These are phyloP conservation scores for Nomada fucata DNA, from an alignment of 2,888 invertebrate genomes.

Conservation along the genomic window DNA sequence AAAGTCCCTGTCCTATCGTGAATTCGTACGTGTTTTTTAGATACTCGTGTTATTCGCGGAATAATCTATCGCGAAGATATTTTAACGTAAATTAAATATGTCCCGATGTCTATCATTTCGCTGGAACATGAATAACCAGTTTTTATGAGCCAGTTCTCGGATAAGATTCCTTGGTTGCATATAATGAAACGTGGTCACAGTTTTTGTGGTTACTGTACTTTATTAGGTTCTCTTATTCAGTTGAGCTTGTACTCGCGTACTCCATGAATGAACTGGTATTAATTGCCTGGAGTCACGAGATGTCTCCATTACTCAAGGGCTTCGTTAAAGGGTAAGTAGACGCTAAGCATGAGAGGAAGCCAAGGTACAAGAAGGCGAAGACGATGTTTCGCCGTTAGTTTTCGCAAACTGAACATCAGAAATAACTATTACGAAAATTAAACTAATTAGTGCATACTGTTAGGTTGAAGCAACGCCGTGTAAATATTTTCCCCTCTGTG, in stretches of 20 bases:
- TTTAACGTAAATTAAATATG: too few species aligned
- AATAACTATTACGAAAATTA: slow-evolving; percentile 30
- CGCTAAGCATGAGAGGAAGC: slow-evolving; percentile 36
- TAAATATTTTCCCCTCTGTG: background rate
- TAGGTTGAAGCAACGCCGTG: background rate
- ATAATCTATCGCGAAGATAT: too few species aligned
- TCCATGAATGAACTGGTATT: slow-evolving; percentile 72
- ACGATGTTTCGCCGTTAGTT: slow-evolving; percentile 63
- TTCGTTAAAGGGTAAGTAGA: slow-evolving; percentile 62
- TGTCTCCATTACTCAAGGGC: slow-evolving; percentile 77
- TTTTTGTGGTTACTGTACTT: background rate
- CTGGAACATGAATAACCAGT: background rate
- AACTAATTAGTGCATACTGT: slow-evolving; percentile 15
- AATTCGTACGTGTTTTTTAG: too few species aligned
- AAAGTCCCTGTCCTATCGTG: too few species aligned
- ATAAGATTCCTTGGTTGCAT: background rate
- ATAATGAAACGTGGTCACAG: background rate
- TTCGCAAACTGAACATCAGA: slow-evolving; percentile 57
- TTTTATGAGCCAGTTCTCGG: background rate
- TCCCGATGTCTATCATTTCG: too few species aligned
- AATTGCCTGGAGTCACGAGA: slow-evolving; percentile 78
- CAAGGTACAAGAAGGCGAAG: slow-evolving; percentile 47
- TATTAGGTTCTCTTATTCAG: slow-evolving; percentile 20
- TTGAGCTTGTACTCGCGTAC: slow-evolving; percentile 46
- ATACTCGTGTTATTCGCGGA: too few species aligned